A percentile compares a stretch with the other conserved stretches of the same genome.
Conservation (phyloP, 2,888 invertebrate genomes). For the Xestia rhomboidea region DNA sequence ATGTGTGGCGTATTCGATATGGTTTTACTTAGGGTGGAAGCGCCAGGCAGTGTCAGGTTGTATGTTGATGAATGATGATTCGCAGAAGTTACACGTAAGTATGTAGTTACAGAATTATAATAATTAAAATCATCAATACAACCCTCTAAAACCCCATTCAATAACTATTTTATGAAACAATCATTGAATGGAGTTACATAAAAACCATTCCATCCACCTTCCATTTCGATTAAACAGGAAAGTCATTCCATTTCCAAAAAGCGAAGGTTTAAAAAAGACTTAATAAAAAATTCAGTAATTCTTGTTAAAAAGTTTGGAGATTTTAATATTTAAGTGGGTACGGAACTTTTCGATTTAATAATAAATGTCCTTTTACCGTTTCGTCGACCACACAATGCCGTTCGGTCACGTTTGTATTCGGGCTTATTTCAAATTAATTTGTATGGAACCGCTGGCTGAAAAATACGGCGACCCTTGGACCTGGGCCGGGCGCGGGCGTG, state of each 20-base stretch:
- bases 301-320: conserved; percentile 26
- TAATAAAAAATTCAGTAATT: conserved; percentile 43
- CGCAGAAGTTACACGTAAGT: too few relatives aligned
- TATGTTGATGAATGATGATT: too few relatives aligned
- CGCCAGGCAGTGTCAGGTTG: too few relatives aligned
- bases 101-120: too few relatives aligned
- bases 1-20: neutral
- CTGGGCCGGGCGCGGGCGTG: neutral
- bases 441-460: conserved; percentile 18
- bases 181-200: too few relatives aligned
- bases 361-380: conserved; percentile 42
- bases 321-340: conserved; percentile 44
- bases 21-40: neutral
- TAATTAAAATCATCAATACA: too few relatives aligned
- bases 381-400: conserved; percentile 25
- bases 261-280: conserved; percentile 11
- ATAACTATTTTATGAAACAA: too few relatives aligned
- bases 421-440: conserved; percentile 49
- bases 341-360: conserved; percentile 49
- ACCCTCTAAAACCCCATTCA: too few relatives aligned
- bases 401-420: conserved; percentile 45
- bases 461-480: conserved; percentile 35
- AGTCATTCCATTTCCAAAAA: conserved; percentile 17
- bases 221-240: conserved; percentile 18
- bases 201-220: too few relatives aligned